phyloP scores from a whole-genome alignment of 2,113 vertebrate species.

The Spea multiplicata region DNA sequence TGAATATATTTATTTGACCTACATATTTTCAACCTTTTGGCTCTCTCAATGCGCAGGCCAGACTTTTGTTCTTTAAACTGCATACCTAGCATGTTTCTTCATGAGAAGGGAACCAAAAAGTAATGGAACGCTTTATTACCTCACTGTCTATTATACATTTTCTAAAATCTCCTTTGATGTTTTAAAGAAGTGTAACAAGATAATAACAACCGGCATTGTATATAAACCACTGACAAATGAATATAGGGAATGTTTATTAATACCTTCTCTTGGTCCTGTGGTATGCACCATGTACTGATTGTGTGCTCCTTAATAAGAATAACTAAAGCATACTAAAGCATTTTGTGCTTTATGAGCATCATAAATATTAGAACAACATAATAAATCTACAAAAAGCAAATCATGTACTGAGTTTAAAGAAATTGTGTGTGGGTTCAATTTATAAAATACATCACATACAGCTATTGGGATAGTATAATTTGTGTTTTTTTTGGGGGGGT shows the following conservation, averaged over 20 bases:
- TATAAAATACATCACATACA: too few species aligned
- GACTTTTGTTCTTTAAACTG: too few species aligned
- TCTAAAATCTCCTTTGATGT: slow-evolving; percentile 16
- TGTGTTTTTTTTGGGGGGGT: too few species aligned
- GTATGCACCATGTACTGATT: slow-evolving; percentile 14
- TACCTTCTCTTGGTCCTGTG: slow-evolving; percentile 16
- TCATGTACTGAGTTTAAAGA: neutral
- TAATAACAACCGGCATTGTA: slow-evolving; percentile 19
- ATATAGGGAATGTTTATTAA: slow-evolving; percentile 22
- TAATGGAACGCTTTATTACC: neutral
- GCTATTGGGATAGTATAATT: too few species aligned
- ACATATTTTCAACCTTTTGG: too few species aligned
- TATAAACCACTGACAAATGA: slow-evolving; percentile 20
- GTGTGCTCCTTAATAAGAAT: slow-evolving; percentile 15
- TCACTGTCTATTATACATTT: neutral
- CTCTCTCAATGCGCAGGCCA: too few species aligned
- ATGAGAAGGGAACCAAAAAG: too few species aligned
- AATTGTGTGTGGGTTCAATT: neutral
- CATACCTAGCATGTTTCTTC: too few species aligned
- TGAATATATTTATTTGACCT: too few species aligned
- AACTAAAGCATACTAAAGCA: neutral
- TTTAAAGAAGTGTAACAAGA: slow-evolving; percentile 16
- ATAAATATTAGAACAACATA: slow-evolving; percentile 9
- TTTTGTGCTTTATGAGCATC: slow-evolving; percentile 1
- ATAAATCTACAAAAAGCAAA: slow-evolving; percentile 10